These are phyloP conservation scores for Myathropa florea DNA, from an alignment of 2,888 invertebrate genomes.

Conservation along the genomic window DNA sequence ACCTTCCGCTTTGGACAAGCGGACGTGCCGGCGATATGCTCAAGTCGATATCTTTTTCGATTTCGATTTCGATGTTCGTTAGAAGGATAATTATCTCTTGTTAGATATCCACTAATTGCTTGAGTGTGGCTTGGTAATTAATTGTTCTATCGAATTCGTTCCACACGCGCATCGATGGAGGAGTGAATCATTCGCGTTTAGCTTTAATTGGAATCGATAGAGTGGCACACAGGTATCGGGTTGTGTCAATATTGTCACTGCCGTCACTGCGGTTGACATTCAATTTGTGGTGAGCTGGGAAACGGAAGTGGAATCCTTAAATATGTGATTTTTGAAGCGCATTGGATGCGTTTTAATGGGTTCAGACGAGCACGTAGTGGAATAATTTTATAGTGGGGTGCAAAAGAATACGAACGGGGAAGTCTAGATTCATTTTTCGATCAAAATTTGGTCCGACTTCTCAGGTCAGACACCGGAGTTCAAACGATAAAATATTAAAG, in stretches of 20 bases:
- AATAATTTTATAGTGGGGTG: background rate
- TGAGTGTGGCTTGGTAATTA: background rate
- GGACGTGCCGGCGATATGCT: background rate
- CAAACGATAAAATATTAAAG: no score
- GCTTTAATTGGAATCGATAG: background rate
- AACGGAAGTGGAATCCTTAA: background rate
- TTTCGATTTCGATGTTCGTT: background rate
- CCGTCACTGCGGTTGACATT: conserved; percentile 21
- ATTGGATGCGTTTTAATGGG: background rate
- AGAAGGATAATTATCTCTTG: background rate
- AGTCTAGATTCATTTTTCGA: background rate
- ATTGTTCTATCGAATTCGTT: background rate
- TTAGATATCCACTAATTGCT: conserved; percentile 14
- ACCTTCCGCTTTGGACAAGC: no score
- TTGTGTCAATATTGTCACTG: background rate
- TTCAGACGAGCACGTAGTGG: background rate
- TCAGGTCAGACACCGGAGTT: no score
- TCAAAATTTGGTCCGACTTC: background rate
- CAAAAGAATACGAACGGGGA: background rate
- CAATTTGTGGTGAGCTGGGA: background rate
- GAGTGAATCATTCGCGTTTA: background rate
- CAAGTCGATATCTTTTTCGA: background rate
- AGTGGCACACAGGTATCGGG: background rate
- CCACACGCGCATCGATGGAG: background rate
- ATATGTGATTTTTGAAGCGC: conserved; percentile 11